Base-by-base conservation (phyloP, 2,888 invertebrate species). In the Lobophora halterata region DNA sequence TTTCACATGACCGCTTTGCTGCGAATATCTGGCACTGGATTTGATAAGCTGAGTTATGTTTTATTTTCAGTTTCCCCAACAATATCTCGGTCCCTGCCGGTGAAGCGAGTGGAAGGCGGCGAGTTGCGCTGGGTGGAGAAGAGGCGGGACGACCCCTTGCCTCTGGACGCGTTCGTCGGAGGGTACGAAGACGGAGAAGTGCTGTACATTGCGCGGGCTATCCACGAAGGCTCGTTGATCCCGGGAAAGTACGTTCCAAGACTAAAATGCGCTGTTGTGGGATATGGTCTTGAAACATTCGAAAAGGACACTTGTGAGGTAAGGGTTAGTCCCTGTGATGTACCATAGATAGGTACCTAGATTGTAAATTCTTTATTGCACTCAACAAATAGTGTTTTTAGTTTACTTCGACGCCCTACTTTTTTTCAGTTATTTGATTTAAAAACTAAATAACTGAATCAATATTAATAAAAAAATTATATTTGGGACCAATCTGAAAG, bases 171-270 rank as follows among this genome's bases (percentile, higher is more conserved):
- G 1, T 19, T 49, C 5, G 27, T 49, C 10, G 49, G 40, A 6
- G 49, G 49, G 5, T 44, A 48, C 36, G 46, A 46, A 5, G 32
- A 41, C 5, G 44, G 44, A 3, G 49, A 50, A 23, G 7, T 25
- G 3, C 5, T 44, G 13, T 50, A 44, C n/a, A 10, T 51, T 9
- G 45, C 42, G 4, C 21, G 48, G 5, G 51, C 46, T 2, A 28
- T 9, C 21, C 51, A 48, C 21, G 21, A 23, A 6, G 7, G 17
- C 2, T 44, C 43, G 0, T 2, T 46, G 14, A 30, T 35, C 4
- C 51, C 48, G 2, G 51, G 51, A n/a, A 51, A 51, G 18, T 51
- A 44, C 16, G 41, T 48, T n/a, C 41, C 51, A 0, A 48, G 48
- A 1, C 5, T 23, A 14, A 20, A 38, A 18, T 23, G 27, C 5